Conservation (phyloP, 2,113 vertebrate species). For the Ictidomys tridecemlineatus region DNA sequence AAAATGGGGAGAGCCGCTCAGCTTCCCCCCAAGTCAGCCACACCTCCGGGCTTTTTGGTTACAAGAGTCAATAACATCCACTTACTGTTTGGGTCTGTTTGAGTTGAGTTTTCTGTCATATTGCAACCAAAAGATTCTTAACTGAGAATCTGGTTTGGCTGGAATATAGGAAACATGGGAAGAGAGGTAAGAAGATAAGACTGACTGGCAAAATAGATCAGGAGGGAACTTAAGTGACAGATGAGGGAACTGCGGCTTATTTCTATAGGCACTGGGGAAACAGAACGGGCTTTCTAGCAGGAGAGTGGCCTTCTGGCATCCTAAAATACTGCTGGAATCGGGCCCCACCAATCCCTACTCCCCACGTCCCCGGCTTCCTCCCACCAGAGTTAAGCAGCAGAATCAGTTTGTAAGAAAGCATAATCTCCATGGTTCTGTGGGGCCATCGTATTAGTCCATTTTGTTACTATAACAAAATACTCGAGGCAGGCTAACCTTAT, state of each 20-base stretch:
- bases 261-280: neutral
- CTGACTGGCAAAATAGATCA: neutral
- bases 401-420: constrained; percentile 41
- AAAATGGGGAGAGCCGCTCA: neutral
- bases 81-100: constrained; percentile 45
- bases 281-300: neutral
- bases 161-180: neutral
- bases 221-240: neutral
- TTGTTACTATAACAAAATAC: neutral
- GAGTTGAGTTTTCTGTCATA: constrained; percentile 67
- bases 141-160: constrained; percentile 62
- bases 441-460: neutral
- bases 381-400: neutral
- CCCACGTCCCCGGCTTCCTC: neutral
- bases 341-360: neutral
- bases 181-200: constrained; percentile 44
- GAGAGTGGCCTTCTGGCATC: neutral
- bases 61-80: constrained; percentile 46
- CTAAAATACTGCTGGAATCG: neutral
- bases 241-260: neutral
- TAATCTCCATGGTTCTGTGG: neutral
- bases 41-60: constrained; percentile 43
- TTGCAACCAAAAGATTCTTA: constrained; percentile 57
- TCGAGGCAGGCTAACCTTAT: neutral
- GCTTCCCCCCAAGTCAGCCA: neutral